Conservation (phyloP, 2,113 vertebrate species). For the Ascaphus truei region DNA sequence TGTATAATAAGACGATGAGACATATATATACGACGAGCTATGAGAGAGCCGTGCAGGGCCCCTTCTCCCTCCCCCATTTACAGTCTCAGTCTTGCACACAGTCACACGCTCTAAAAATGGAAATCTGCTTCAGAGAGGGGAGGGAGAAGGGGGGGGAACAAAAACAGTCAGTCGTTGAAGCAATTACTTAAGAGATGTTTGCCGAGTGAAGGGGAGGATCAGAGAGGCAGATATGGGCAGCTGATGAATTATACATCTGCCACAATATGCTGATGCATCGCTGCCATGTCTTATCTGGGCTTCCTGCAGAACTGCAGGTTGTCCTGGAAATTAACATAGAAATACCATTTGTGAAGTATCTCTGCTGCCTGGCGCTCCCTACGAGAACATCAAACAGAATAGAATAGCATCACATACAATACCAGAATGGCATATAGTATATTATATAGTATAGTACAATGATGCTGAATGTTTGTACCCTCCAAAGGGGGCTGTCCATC, state of each 20-base stretch:
- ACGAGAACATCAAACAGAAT: no score
- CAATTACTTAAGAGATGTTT: background rate
- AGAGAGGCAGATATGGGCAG: background rate
- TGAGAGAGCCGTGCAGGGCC: background rate
- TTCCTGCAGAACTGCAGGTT: background rate
- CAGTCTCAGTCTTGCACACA: background rate
- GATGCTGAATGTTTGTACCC: no score
- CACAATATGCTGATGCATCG: background rate
- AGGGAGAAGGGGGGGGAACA: background rate
- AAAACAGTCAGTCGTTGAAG: background rate
- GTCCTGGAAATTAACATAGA: no score
- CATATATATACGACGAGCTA: slow-evolving; percentile 24
- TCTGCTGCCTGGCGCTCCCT: no score
- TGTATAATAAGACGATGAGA: background rate
- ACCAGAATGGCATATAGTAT: no score
- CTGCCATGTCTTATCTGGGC: background rate
- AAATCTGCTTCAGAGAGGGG: background rate
- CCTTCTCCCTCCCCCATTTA: background rate
- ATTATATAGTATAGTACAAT: no score
- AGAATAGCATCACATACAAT: no score
- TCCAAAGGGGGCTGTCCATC: no score
- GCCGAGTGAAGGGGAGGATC: background rate
- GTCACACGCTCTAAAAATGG: slow-evolving; percentile 26
- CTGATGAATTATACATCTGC: background rate
- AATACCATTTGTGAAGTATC: no score